Percentiles rank a stretch among this genome's conserved stretches.
phyloP scores from a whole-genome alignment of 2,113 vertebrate species.

The Rhea pennata region DNA sequence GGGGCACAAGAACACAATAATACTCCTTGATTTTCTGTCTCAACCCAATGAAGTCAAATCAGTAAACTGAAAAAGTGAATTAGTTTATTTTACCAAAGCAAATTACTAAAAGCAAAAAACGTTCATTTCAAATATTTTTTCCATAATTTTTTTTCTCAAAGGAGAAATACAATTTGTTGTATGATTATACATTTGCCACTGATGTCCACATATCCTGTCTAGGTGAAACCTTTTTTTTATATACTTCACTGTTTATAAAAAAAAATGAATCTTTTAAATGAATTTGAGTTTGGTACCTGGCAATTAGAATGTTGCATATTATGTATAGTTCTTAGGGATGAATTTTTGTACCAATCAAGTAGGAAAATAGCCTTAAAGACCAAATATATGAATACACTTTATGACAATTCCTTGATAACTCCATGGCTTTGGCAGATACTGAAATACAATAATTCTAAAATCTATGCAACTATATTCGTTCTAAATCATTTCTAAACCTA shows the following conservation, averaged over 20 bases:
- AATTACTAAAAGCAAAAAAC: not conserved
- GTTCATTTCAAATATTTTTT: not conserved
- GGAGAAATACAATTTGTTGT: not conserved
- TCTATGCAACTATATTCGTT: not conserved
- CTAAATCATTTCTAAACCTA: not conserved
- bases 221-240: not conserved
- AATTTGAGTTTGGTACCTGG: not conserved
- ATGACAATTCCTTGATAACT: not conserved
- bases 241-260: not conserved
- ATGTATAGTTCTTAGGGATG: not conserved
- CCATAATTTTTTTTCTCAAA: not conserved
- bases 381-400: not conserved
- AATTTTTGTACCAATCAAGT: not conserved
- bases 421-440: not conserved
- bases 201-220: not conserved
- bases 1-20: not conserved
- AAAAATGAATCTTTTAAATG: not conserved
- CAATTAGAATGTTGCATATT: not conserved
- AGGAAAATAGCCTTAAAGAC: not conserved
- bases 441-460: not conserved
- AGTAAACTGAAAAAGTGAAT: not conserved
- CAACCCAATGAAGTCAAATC: not conserved
- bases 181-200: not conserved
- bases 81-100: not conserved
- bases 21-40: not conserved